Percentiles rank a stretch among this genome's conserved stretches.
Evolutionary conservation across 2,113 vertebrate species (phyloP).

Genomic region (Solea senegalensis): DNA sequence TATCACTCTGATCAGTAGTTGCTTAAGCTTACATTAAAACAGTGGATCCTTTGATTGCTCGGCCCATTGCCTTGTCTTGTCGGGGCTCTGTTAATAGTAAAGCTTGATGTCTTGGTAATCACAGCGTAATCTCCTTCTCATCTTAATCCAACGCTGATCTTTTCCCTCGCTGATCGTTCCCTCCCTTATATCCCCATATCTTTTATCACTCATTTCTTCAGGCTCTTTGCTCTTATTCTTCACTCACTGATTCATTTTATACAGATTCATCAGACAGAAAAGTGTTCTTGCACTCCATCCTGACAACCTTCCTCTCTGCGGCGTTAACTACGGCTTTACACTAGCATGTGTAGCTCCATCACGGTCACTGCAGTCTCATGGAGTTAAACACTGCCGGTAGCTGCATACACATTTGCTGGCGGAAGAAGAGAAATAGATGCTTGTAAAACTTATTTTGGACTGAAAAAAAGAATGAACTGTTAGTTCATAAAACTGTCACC

Average conservation of each 20-base stretch:
- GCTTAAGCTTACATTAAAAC: constrained; percentile 50
- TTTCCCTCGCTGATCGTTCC: constrained; percentile 46
- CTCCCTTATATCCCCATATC: constrained; percentile 12
- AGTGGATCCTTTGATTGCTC: constrained; percentile 49
- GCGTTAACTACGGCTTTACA: constrained; percentile 46
- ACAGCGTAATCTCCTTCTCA: constrained; percentile 50
- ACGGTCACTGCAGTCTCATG: constrained; percentile 23
- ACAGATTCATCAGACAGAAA: constrained; percentile 23
- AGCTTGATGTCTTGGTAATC: constrained; percentile 54
- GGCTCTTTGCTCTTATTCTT: constrained; percentile 18
- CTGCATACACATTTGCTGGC: background rate
- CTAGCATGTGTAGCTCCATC: constrained; percentile 6
- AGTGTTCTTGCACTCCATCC: background rate
- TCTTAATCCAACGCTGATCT: constrained; percentile 65
- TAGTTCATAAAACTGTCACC: background rate
- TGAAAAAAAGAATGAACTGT: background rate
- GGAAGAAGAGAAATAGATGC: background rate
- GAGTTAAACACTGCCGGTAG: constrained; percentile 10
- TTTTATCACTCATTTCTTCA: constrained; percentile 23
- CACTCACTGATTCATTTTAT: background rate
- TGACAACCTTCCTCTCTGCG: background rate
- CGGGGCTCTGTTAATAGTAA: constrained; percentile 47
- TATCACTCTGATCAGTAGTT: constrained; percentile 20
- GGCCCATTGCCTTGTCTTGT: constrained; percentile 43
- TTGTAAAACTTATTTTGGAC: background rate